These are phyloP conservation scores for Hydrochoerus hydrochaeris DNA, from an alignment of 2,113 vertebrate genomes.

Conservation along the genomic window DNA sequence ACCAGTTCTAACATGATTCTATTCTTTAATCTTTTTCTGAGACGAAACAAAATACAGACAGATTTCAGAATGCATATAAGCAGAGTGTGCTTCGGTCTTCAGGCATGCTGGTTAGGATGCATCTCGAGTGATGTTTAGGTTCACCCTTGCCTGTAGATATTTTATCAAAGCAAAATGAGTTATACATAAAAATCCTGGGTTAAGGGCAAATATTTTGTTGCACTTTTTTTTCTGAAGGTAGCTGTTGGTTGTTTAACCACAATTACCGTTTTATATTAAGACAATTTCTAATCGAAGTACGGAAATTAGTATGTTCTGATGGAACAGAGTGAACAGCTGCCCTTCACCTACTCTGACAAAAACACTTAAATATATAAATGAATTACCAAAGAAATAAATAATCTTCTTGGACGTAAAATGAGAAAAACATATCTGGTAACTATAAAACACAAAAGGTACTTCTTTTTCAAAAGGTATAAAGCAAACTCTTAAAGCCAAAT, in stretches of 20 bases:
- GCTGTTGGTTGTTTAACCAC: neutral
- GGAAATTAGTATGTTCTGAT: constrained; percentile 51
- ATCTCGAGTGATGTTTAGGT: constrained; percentile 61
- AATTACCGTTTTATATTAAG: constrained; percentile 45
- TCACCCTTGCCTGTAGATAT: constrained; percentile 78
- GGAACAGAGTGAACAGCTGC: neutral
- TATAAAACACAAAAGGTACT: neutral
- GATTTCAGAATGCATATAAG: constrained; percentile 77
- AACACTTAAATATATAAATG: constrained; percentile 1
- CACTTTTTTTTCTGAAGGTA: constrained; percentile 42
- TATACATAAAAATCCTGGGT: constrained; percentile 54
- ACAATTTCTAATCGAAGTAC: constrained; percentile 51
- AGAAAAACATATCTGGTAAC: neutral
- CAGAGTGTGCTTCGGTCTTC: constrained; percentile 62
- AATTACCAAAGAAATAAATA: neutral
- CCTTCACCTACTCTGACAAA: constrained; percentile 8
- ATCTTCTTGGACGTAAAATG: neutral
- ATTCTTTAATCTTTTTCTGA: constrained; percentile 86
- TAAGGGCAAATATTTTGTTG: constrained; percentile 55
- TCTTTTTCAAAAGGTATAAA: neutral
- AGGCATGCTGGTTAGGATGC: constrained; percentile 64
- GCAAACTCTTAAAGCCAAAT: neutral
- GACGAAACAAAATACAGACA: constrained; percentile 79
- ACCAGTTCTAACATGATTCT: constrained; percentile 85
- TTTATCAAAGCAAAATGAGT: constrained; percentile 66